phyloP scores from a whole-genome alignment of 2,113 vertebrate species.

The Corythoichthys intestinalis region DNA sequence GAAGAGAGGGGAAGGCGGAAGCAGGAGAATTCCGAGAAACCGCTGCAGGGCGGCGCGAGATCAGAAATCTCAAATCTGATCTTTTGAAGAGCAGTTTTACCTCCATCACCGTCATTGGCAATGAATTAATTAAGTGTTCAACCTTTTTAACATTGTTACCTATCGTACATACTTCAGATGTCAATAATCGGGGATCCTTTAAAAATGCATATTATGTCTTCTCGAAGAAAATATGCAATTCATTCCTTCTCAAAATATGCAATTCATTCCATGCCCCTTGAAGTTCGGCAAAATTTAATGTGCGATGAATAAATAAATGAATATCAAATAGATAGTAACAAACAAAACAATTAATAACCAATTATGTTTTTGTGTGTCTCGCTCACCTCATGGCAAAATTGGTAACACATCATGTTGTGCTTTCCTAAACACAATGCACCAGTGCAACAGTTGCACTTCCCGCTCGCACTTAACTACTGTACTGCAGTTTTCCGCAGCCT shows the following conservation, averaged over 20 bases:
- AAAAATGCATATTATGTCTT: neutral
- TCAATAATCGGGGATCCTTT: neutral
- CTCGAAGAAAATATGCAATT: neutral
- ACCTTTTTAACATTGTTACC: neutral
- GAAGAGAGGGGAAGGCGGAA: too few species aligned
- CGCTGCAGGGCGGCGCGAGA: too few species aligned
- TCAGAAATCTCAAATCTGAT: too few species aligned
- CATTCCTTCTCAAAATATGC: neutral
- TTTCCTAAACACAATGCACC: neutral
- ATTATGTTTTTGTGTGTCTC: neutral
- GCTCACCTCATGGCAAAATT: neutral
- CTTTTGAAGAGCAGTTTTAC: too few species aligned
- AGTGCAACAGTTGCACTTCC: neutral
- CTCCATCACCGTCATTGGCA: too few species aligned
- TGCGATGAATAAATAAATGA: slow-evolving; percentile 3
- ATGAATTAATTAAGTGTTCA: too few species aligned
- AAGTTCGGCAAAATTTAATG: neutral
- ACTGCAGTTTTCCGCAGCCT: slow-evolving; percentile 28
- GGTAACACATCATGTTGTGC: neutral
- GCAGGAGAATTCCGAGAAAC: too few species aligned
- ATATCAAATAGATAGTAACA: neutral
- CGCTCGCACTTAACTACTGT: neutral
- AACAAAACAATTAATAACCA: neutral
- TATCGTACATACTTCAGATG: neutral
- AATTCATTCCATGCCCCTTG: neutral